Evolutionary conservation across 2,797 vertebrate species (phyloP), one percentile per base, ranked within the genome.

Genomic region (Anomalospiza imberbis): DNA sequence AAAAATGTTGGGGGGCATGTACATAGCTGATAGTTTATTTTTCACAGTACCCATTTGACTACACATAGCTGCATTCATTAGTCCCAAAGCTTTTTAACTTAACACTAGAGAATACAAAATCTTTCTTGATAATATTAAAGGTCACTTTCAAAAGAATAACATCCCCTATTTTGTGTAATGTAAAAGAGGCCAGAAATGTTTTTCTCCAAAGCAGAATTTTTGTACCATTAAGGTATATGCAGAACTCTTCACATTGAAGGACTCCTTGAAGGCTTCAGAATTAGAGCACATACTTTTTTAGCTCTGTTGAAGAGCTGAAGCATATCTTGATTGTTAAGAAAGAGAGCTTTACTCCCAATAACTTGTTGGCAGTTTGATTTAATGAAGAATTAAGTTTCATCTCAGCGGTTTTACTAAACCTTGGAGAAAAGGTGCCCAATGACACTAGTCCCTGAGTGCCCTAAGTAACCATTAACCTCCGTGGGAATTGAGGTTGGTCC

Each of bases 341-440:
- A 61, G 53, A 72, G 13, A 93, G 54, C 25, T 85, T 94, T 95
- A 73, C 82, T 90, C 58, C 55, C 29, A 83, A 87, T 63, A 82
- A 78, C 63, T 95, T 96, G 84, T 84, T 67, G 91, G 53, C 73
- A 65, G 65, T 87, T 88, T 86, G 76, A 95, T 87, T 92, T 93
- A 91, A 95, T 57, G 42, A 96, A 76, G 63, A 93, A 88, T 79
- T 88, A 79, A 85, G 57, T 91, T 93, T 90, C 61, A 92, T 89
- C 48, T 93, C 74, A 63, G 57, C 60, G 94, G 54, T 94, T 92
- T 75, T 75, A 73, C 57, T 91, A 80, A 95, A 85, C 57, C 94
- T 89, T 13, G 28, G 48, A 85, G 66, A 60, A 88, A 92, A 89
- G 67, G 31, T 57, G 60, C 73, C 55, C 75, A 78, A 44, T 68